A percentile compares a stretch with the other conserved stretches of the same genome.
Conservation (phyloP, 2,113 vertebrate species). For the Myiopsitta monachus region DNA sequence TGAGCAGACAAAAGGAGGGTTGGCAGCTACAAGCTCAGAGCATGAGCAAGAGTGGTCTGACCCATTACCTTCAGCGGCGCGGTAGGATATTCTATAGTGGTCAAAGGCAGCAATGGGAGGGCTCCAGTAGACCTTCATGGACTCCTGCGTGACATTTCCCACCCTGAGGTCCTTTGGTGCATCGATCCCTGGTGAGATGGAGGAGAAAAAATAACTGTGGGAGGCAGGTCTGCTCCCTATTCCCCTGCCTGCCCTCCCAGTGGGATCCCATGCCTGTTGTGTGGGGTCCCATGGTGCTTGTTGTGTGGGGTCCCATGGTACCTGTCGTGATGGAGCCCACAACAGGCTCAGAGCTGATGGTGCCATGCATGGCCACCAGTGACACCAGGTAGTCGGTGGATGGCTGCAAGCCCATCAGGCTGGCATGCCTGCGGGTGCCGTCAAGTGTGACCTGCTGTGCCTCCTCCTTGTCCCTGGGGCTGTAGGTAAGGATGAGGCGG, state of each 20-base stretch:
- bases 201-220: neutral
- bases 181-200: constrained; percentile 82
- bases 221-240: neutral
- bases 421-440: constrained; percentile 83
- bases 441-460: constrained; percentile 84
- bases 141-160: constrained; percentile 86
- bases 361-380: constrained; percentile 88
- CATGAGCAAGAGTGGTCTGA: neutral
- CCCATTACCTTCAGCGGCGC: constrained; percentile 81
- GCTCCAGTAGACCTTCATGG: constrained; percentile 85
- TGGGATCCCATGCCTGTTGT: accelerated
- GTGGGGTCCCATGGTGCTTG: constrained; percentile 77
- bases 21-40: neutral
- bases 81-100: constrained; percentile 91
- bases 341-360: constrained; percentile 85
- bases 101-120: constrained; percentile 85
- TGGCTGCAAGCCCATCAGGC: constrained; percentile 84
- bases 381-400: constrained; percentile 89
- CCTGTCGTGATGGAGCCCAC: constrained; percentile 90
- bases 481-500: constrained; percentile 88
- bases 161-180: constrained; percentile 85
- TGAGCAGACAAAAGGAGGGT: neutral
- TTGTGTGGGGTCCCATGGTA: constrained; percentile 69
- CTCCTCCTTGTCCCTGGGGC: constrained; percentile 74
- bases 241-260: neutral